Percentiles rank a stretch among this genome's conserved stretches.
phyloP scores from a whole-genome alignment of 2,888 invertebrate genomes.

The Drosophila formosana region DNA sequence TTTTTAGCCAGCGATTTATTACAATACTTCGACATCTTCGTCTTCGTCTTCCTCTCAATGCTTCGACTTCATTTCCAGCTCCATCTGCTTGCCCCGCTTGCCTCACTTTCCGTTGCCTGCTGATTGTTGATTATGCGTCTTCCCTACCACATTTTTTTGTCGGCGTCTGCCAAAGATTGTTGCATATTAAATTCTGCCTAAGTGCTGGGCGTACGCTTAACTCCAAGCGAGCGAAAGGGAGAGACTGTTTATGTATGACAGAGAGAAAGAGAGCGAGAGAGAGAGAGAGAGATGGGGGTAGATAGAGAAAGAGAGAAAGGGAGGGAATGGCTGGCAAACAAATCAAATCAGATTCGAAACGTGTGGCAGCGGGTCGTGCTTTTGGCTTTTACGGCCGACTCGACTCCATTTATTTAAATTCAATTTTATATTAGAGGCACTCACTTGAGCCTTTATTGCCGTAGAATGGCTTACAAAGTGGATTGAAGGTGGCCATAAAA shows the following conservation, averaged over 20 bases:
- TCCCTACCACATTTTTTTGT: constrained; percentile 17
- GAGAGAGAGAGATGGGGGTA: neutral
- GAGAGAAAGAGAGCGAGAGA: neutral
- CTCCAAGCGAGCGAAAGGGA: neutral
- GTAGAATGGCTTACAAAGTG: constrained; percentile 75
- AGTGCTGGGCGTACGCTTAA: constrained; percentile 65
- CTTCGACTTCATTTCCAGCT: neutral
- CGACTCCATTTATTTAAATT: constrained; percentile 79
- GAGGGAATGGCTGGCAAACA: constrained; percentile 53
- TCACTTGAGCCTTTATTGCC: constrained; percentile 70
- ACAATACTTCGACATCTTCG: constrained; percentile 34
- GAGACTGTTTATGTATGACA: neutral
- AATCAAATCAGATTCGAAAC: constrained; percentile 74
- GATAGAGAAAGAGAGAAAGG: neutral
- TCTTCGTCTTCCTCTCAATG: constrained; percentile 1
- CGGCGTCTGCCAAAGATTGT: constrained; percentile 70
- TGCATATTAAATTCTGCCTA: constrained; percentile 76
- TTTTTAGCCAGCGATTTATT: constrained; percentile 64
- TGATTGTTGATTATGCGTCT: constrained; percentile 63
- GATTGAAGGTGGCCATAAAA: constrained; percentile 68
- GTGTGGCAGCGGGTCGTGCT: constrained; percentile 49
- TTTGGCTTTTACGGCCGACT: constrained; percentile 64
- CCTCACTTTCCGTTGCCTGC: constrained; percentile 13
- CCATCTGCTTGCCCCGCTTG: neutral
- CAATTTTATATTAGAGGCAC: constrained; percentile 79